phyloP scores from a whole-genome alignment of 2,888 invertebrate genomes.

The Scaptomyza caliginosa region DNA sequence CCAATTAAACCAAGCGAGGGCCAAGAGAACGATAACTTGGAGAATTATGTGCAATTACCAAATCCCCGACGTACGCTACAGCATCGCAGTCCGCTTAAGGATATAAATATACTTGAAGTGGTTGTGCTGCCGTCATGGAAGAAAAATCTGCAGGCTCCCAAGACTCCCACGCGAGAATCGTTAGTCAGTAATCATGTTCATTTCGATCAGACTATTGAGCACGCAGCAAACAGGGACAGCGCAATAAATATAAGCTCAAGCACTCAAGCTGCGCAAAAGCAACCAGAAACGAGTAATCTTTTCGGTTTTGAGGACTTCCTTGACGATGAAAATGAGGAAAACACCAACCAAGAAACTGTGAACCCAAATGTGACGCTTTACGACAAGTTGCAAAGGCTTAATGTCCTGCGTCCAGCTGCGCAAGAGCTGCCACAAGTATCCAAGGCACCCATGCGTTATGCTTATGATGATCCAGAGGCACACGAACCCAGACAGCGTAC shows the following conservation, averaged over 20 bases:
- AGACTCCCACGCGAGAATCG: conserved; percentile 14
- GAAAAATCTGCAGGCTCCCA: conserved; percentile 33
- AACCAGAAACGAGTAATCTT: conserved; percentile 35
- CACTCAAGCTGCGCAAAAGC: neutral
- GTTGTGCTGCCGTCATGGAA: conserved; percentile 75
- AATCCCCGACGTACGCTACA: conserved; percentile 71
- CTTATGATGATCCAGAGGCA: conserved; percentile 52
- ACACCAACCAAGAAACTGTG: neutral
- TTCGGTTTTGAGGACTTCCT: conserved; percentile 81
- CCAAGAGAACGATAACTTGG: conserved; percentile 48
- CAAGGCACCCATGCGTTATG: conserved; percentile 15
- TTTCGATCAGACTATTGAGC: neutral
- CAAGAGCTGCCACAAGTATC: conserved; percentile 44
- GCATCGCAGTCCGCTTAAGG: conserved; percentile 77
- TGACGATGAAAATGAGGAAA: conserved; percentile 29
- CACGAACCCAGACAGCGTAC: conserved; percentile 53
- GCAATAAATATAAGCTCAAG: neutral
- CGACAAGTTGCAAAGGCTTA: conserved; percentile 67
- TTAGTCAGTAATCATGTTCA: conserved; percentile 3
- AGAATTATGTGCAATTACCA: conserved; percentile 63
- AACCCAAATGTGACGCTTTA: conserved; percentile 50
- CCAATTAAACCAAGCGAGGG: conserved; percentile 11
- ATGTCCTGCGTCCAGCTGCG: conserved; percentile 59
- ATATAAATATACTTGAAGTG: conserved; percentile 81
- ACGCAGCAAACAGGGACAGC: conserved; percentile 2